Percentiles rank a stretch among this genome's conserved stretches.
phyloP scores from a whole-genome alignment of 2,113 vertebrate species.

The Dipodomys stephensi region DNA sequence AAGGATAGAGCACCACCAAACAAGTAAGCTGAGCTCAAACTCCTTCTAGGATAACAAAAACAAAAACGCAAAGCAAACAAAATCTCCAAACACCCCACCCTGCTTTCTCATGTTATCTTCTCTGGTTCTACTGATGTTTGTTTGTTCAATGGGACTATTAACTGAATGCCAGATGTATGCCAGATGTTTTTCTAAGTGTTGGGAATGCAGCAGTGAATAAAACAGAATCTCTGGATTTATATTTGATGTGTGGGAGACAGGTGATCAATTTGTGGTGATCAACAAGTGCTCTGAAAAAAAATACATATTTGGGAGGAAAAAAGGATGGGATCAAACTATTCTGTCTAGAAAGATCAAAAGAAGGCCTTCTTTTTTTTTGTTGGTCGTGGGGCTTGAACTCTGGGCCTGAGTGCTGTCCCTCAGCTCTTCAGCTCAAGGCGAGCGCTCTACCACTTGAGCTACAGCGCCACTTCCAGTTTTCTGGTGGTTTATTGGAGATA shows the following conservation, averaged over 20 bases:
- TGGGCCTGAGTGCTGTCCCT: no score
- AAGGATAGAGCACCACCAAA: no score
- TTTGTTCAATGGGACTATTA: conserved; percentile 43
- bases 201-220: neutral
- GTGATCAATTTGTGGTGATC: neutral
- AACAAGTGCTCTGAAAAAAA: conserved; percentile 36
- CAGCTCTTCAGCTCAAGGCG: no score
- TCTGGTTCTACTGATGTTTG: conserved; percentile 1
- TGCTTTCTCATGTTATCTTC: conserved; percentile 15
- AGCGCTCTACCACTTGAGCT: no score
- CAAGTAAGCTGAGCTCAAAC: no score
- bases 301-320: neutral
- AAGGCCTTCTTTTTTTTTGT: neutral
- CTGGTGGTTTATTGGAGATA: no score
- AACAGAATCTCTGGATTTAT: neutral
- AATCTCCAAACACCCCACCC: neutral
- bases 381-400: no score
- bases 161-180: neutral
- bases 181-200: neutral
- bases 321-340: neutral
- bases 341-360: neutral
- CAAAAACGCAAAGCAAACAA: neutral
- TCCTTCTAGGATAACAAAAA: no score
- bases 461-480: no score
- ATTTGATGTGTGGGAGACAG: neutral